Evolutionary conservation across 2,888 invertebrate species (phyloP), one percentile per base, ranked within the genome.

Genomic region (Caradrina kadenii): DNA sequence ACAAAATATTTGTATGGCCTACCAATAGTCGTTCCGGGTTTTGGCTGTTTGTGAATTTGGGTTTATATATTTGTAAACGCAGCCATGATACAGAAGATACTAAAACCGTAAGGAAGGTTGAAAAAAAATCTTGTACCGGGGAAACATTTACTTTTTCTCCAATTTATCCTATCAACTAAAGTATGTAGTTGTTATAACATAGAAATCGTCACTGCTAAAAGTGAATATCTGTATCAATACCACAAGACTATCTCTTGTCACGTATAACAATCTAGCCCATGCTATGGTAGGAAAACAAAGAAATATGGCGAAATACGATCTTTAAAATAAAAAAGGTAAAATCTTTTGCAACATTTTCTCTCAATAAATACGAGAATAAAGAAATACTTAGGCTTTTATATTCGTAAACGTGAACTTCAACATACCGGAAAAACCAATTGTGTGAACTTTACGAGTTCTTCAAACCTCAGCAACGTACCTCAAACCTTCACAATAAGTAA

Each of bases 301-400:
- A 48, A 39, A 54, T 1, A 35, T 21, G 13, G 15, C 31, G 31
- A 31, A 31, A 42, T 31, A 50, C 13, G 50, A 26, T 10, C 6
- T 22, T 39, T 1, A 61, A 61, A 7, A 15, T 39, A 26, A 73
- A 63, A 49, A 73, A 63, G 2, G 49, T 48, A 17, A 11, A 65
- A 19, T 5, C 8, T 45, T 55, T 35, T 50, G 31, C 17, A 55
- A 22, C 17, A 31, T 42, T 53, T 61, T 52, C 3, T 52, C 3
- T 5, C 26, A 11, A 39, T 39, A 13, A 13, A 22, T 26, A 13
- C 19, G 53, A 19, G 13, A 39, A 72, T 53, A 61, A 19, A 62
- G 39, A 62, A 26, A 61, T 72, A 61, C n/a, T n/a, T n/a, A n/a
- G 7, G 11, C 13, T 11, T 45, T 17, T 45, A 15, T 22, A 53